Conservation (phyloP, 2,888 invertebrate genomes). For the Limnephilus lunatus region DNA sequence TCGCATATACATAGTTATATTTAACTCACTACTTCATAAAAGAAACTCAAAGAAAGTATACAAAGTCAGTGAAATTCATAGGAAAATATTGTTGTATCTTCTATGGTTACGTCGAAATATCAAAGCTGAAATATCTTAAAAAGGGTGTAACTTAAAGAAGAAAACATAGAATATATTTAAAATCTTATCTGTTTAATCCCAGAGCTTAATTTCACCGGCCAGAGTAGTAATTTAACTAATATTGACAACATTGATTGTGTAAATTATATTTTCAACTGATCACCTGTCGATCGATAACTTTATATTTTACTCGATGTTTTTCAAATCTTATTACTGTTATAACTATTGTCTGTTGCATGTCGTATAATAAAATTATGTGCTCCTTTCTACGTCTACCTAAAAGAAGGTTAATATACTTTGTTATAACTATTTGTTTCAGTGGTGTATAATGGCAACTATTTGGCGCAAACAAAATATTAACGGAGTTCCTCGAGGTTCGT, state of each 20-base stretch:
- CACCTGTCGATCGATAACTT: not conserved
- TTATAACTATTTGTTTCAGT: not conserved
- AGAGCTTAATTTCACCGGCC: not conserved
- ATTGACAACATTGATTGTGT: not conserved
- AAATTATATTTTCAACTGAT: too few species aligned
- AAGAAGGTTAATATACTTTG: not conserved
- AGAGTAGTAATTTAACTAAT: not conserved
- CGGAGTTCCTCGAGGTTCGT: not conserved
- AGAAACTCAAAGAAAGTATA: not conserved
- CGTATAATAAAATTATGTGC: not conserved
- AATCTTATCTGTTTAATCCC: not conserved
- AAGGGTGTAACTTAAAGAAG: not conserved
- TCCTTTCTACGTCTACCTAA: not conserved
- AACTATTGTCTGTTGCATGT: not conserved
- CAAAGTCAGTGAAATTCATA: too few species aligned
- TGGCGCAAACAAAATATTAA: not conserved
- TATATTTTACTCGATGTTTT: not conserved
- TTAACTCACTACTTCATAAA: not conserved
- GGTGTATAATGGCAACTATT: not conserved
- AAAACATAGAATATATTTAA: not conserved
- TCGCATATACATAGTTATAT: not conserved
- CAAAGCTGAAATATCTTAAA: not conserved
- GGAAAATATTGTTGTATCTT: not conserved
- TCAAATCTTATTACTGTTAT: not conserved
- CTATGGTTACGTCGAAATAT: not conserved